These are phyloP conservation scores for Ailurus styani DNA, from an alignment of 2,113 vertebrate species.

Conservation along the genomic window DNA sequence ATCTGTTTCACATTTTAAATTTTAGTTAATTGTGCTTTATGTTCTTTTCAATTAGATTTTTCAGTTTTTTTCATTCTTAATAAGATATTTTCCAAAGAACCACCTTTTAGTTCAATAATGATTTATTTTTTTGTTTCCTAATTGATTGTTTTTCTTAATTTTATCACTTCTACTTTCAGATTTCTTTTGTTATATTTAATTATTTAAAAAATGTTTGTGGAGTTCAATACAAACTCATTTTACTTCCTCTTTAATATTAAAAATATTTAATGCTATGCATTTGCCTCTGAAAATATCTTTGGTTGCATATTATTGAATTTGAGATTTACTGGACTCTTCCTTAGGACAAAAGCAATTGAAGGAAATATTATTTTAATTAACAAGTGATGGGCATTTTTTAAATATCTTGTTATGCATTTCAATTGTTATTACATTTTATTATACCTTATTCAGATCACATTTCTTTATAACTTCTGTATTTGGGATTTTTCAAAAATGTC, in stretches of 20 bases:
- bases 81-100: not conserved
- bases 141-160: not conserved
- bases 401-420: not conserved
- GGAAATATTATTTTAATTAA: not conserved
- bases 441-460: not conserved
- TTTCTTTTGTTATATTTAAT: not conserved
- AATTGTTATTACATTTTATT: not conserved
- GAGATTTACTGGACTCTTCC: not conserved
- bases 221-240: not conserved
- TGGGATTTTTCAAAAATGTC: not conserved
- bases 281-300: constrained; percentile 53
- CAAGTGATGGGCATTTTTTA: not conserved
- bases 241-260: not conserved
- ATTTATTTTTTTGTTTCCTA: not conserved
- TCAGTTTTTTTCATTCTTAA: constrained; percentile 30
- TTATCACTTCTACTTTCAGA: not conserved
- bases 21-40: not conserved
- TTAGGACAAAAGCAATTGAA: not conserved
- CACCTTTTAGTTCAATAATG: not conserved
- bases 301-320: not conserved
- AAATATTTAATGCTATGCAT: constrained; percentile 2
- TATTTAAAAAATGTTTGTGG: not conserved
- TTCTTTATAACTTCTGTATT: not conserved
- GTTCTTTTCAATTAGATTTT: not conserved
- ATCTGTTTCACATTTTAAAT: not conserved